Base-by-base conservation (phyloP, 23 tunicate genomes). In the Diplosoma virens region DNA sequence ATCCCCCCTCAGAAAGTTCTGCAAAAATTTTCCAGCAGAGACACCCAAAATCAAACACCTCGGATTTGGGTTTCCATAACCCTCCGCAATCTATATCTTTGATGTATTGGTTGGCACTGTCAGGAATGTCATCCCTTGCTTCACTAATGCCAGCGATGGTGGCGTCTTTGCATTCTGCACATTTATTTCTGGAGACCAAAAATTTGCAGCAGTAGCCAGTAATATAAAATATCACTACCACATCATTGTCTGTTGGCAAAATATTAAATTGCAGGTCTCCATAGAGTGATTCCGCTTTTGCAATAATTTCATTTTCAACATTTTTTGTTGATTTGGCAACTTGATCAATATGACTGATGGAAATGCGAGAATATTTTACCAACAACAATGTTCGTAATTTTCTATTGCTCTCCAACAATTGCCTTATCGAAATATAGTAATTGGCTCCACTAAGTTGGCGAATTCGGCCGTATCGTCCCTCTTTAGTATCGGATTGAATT, bases 181-280 rank as follows among this genome's bases (percentile, higher is more conserved):
- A 67, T 25, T 67, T 67, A 36, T 35, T 67, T 25, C 52, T 11
- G 11, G 25, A 2, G 3, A 67, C 74, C 52, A 67, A 23, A 23
- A 52, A 67, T 25, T 52, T 35, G 27, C 52, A 34, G 74, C 74
- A 67, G 74, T 67, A 67, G 52, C 74, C 74, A 34, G 69, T 63
- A 35, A 67, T 52, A 26, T 67, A 34, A 22, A 16, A 67, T 34
- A 67, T 67, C 7, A 67, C 52, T 2, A 24, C 74, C 3, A 67
- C 17, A 22, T 67, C 50, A 27, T 67, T 67, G 35, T 67, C 74
- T 7, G 52, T 34, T 67, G 74, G 74, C 22, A 67, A 67, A 22
- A 67, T 67, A 35, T 67, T 67, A 25, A 67, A 67, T 25, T 36
- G 52, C 23, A 67, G 23, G 5, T 67, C 74, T 25, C 24, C 30